Conservation (phyloP, 2,113 vertebrate genomes). For the Vulpes vulpes region DNA sequence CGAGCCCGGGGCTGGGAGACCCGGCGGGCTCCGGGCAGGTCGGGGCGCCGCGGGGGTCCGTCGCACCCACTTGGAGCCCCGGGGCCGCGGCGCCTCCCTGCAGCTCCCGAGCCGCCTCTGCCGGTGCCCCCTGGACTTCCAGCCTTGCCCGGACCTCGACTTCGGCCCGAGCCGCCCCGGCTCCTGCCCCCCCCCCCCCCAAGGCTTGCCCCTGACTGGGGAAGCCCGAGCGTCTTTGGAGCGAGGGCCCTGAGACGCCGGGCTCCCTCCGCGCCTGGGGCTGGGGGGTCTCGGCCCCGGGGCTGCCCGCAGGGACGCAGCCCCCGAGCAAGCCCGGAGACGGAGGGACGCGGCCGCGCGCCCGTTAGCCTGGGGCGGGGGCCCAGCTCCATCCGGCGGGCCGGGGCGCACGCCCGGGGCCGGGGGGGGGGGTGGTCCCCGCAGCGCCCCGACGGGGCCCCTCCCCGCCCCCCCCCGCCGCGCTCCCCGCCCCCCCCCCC, state of each 20-base stretch:
- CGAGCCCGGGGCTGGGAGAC: accelerated
- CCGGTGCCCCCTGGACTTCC: background rate
- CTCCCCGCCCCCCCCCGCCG: background rate
- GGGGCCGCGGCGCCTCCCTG: background rate
- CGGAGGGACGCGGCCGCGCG: too few species aligned
- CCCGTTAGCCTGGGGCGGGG: too few species aligned
- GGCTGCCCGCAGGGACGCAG: background rate
- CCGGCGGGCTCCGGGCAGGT: background rate
- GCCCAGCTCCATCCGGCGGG: background rate
- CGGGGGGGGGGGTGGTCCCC: background rate
- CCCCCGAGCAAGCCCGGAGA: background rate
- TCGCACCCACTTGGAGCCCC: background rate
- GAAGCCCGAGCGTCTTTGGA: background rate
- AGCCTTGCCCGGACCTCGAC: background rate
- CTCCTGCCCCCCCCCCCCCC: background rate
- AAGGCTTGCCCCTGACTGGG: slow-evolving; percentile 53
- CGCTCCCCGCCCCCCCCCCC: background rate
- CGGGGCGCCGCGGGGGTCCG: background rate
- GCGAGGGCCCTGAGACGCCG: background rate
- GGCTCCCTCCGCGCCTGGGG: background rate
- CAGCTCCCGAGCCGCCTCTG: background rate
- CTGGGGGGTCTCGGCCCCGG: background rate
- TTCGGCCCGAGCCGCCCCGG: slow-evolving; percentile 26
- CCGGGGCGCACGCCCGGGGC: background rate
- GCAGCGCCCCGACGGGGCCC: background rate